A percentile compares a stretch with the other conserved stretches of the same genome.
Evolutionary conservation across 2,888 invertebrate genomes (phyloP).

Genomic region (Ectobius pallidus): DNA sequence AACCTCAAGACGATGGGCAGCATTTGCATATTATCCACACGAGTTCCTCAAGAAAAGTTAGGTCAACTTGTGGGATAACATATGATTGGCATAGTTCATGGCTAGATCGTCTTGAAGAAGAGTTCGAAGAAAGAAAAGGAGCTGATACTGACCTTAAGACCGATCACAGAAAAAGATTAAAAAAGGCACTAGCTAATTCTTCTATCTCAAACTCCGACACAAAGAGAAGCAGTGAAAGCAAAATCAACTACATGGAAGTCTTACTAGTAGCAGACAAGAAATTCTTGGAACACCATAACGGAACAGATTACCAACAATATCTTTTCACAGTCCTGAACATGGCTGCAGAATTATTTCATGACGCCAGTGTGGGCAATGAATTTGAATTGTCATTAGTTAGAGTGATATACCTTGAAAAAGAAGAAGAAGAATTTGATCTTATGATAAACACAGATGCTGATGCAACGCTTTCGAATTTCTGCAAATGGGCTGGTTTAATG

Average conservation of each 20-base stretch:
- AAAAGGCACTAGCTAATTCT: no score
- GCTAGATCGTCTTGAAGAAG: no score
- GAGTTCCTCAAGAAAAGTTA: no score
- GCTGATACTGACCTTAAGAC: no score
- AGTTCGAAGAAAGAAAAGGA: no score
- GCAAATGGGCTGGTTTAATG: not conserved
- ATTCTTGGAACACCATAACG: not conserved
- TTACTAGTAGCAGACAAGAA: not conserved
- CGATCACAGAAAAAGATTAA: no score
- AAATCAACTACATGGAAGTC: not conserved
- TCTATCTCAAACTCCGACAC: no score
- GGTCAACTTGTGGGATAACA: no score
- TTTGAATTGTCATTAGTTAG: not conserved
- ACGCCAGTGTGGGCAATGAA: not conserved
- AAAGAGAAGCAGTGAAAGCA: not conserved
- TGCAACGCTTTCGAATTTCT: not conserved
- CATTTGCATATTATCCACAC: constrained; percentile 57
- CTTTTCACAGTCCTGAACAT: not conserved
- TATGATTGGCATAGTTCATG: no score
- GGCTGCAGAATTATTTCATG: not conserved
- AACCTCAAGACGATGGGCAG: constrained; percentile 48
- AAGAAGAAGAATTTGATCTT: not conserved
- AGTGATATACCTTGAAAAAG: not conserved
- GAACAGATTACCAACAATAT: not conserved
- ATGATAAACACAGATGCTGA: not conserved